Percentiles rank a stretch among this genome's conserved stretches.
Conservation (phyloP, 2,797 vertebrate species). For the Zalophus californianus region DNA sequence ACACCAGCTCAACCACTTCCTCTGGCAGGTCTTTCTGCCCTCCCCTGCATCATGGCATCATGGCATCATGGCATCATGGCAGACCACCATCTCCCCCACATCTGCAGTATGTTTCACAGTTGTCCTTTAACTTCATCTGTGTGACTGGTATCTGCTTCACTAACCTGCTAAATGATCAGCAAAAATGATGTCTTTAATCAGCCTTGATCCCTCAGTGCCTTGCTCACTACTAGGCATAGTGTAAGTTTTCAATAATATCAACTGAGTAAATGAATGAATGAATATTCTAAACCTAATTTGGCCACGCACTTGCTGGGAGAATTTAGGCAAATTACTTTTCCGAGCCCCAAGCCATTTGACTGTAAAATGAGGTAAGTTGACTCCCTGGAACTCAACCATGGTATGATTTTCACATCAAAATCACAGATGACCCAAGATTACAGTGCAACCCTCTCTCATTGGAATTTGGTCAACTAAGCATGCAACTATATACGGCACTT, state of each 20-base stretch:
- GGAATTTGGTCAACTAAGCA: slow-evolving; percentile 21
- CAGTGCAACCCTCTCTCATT: background rate
- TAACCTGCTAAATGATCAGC: background rate
- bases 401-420: background rate
- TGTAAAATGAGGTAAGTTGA: background rate
- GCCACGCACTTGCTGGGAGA: background rate
- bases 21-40: background rate
- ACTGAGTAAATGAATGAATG: background rate
- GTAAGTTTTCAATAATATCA: background rate
- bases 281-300: background rate
- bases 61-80: no score
- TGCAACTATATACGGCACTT: background rate
- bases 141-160: background rate
- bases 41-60: no score
- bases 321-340: slow-evolving; percentile 14
- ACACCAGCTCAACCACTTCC: background rate
- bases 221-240: background rate
- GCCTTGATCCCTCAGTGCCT: background rate
- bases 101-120: background rate
- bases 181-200: background rate
- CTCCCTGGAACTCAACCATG: background rate
- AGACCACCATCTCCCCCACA: background rate
- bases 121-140: background rate
- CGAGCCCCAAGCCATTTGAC: background rate
- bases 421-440: background rate